phyloP scores from a whole-genome alignment of 2,888 invertebrate genomes.

The Mantis religiosa region DNA sequence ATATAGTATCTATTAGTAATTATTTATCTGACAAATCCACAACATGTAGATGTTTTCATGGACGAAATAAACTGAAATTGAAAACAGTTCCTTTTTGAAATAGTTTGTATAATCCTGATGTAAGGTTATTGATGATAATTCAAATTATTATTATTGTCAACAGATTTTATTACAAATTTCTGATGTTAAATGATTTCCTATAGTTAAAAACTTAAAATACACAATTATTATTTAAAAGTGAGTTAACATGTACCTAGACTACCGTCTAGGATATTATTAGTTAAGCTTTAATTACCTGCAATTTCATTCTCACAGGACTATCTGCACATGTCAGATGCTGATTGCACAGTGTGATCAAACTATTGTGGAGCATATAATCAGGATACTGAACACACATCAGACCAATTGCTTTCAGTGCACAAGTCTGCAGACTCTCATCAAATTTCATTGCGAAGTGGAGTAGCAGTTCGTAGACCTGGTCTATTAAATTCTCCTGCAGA shows the following conservation, averaged over 20 bases:
- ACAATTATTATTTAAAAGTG: too few species aligned
- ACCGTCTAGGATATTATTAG: too few species aligned
- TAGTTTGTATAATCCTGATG: background rate
- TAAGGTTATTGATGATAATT: too few species aligned
- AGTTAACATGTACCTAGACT: too few species aligned
- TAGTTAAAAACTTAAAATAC: too few species aligned
- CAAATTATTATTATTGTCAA: too few species aligned
- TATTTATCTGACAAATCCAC: too few species aligned
- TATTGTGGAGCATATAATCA: background rate
- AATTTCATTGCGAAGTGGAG: background rate
- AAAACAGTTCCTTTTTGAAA: background rate
- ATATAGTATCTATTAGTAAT: too few species aligned
- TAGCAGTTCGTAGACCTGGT: background rate
- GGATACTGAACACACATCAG: constrained; percentile 2
- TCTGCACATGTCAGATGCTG: background rate
- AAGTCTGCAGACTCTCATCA: background rate
- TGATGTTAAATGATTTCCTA: too few species aligned
- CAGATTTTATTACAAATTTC: too few species aligned
- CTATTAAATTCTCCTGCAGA: background rate
- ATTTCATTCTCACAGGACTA: background rate
- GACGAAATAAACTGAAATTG: too few species aligned
- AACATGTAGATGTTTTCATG: too few species aligned
- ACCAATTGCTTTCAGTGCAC: background rate
- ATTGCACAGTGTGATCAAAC: background rate
- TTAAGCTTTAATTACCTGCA: constrained; percentile 28